Conservation (phyloP, 92 coral and sea anemone species). For the Bergia sp. region DNA sequence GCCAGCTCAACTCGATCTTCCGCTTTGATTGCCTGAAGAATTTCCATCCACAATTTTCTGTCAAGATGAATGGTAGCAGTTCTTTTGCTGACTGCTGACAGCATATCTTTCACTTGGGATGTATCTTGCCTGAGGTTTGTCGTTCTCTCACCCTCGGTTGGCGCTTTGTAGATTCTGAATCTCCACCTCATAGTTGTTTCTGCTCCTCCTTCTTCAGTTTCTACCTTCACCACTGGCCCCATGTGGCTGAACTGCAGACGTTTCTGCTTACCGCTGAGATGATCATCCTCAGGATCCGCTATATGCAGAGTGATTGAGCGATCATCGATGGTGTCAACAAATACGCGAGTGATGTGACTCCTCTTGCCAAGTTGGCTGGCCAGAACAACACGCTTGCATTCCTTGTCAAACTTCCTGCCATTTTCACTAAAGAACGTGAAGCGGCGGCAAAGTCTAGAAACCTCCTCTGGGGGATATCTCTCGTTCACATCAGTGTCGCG, state of each 20-base stretch:
- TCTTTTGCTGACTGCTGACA: not conserved
- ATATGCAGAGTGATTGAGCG: slow-evolving; percentile 60
- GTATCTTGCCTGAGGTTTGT: slow-evolving; percentile 9
- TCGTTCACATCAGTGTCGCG: slow-evolving; percentile 6
- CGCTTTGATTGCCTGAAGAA: slow-evolving; percentile 8
- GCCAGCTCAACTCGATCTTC: not conserved
- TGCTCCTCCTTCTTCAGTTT: slow-evolving; percentile 38
- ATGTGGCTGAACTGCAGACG: slow-evolving; percentile 64
- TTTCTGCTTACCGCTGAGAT: slow-evolving; percentile 57
- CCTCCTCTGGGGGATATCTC: slow-evolving; percentile 51
- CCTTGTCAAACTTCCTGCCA: slow-evolving; percentile 65
- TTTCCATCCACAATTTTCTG: not conserved
- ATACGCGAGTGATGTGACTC: slow-evolving; percentile 54
- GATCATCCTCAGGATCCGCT: slow-evolving; percentile 58
- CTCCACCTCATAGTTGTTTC: slow-evolving; percentile 62
- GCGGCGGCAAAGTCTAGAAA: slow-evolving; percentile 80
- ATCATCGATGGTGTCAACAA: slow-evolving; percentile 68
- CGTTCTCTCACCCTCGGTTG: slow-evolving; percentile 14
- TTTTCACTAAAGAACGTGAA: slow-evolving; percentile 71
- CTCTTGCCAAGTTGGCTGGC: slow-evolving; percentile 57
- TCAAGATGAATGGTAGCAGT: not conserved
- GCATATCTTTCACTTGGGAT: not conserved
- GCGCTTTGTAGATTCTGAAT: slow-evolving; percentile 64
- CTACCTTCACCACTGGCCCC: slow-evolving; percentile 47
- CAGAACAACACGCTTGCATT: slow-evolving; percentile 65